Evolutionary conservation across 2,113 vertebrate genomes (phyloP), one percentile per base, ranked within the genome.

Genomic region (Theristicus caerulescens): DNA sequence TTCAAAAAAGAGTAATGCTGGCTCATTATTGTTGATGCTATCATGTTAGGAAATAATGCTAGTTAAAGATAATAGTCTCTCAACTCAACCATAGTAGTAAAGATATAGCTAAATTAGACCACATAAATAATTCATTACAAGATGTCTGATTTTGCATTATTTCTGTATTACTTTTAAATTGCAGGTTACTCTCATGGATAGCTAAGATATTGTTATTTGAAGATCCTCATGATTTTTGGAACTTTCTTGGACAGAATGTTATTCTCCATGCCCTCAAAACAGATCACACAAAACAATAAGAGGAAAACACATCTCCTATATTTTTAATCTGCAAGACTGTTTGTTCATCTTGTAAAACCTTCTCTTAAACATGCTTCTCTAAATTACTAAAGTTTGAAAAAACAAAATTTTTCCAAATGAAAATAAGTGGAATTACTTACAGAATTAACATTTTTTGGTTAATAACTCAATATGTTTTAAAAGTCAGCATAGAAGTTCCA

Each of bases 61-160:
- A 80, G 82, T 88, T 93, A 81, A 94, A 95, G 29, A 54, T 52
- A 96, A 92, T 13, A 91, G 51, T 82, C 32, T 94, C 78, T 96
- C 81, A 78, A 57, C 32, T 81, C 46, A 82, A 86, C n/a, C 72
- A 36, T 2, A 70, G 16, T 57, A 91, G 74, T 88, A 94, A 94
- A 97, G 55, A 86, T 62, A 87, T 1, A 84, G 29, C 26, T 89
- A 96, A 97, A 90, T 96, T 77, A 96, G 58, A 79, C 11, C 66
- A 52, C 47, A 88, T 79, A 40, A 96, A 90, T 91, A 96, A 81
- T 91, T 95, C 27, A 96, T 87, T 84, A 44, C 34, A 91, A 80
- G 8, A 88, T 44, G 29, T 31, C 82, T 20, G 3, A 90, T 89
- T 93, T 76, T 72, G 82, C 19, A 66, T 71, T 94, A 74, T 83